phyloP scores from a whole-genome alignment of 2,888 invertebrate species.

The Sinopyrophorus schimmeli region DNA sequence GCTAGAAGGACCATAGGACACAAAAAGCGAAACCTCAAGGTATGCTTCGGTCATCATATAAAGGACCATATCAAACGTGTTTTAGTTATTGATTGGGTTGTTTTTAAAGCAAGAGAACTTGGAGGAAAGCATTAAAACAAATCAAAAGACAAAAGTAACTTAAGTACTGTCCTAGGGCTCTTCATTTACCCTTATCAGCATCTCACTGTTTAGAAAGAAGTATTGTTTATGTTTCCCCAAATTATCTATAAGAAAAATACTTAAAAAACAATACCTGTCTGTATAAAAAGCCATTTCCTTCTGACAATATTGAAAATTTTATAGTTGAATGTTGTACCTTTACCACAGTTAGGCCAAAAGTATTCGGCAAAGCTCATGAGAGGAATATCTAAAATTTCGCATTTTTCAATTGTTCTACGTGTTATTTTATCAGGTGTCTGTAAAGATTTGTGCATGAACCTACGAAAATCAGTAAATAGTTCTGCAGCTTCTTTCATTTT shows the following conservation, averaged over 20 bases:
- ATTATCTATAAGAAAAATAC: not conserved
- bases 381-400: conserved; percentile 59
- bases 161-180: no score
- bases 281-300: conserved; percentile 73
- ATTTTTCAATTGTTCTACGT: conserved; percentile 43
- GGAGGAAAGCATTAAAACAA: no score
- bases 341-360: conserved; percentile 44
- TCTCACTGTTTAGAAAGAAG: no score
- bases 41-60: no score
- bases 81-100: no score
- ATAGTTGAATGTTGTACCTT: conserved; percentile 38
- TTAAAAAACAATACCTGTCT: conserved; percentile 65
- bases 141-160: no score
- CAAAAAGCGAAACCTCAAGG: no score
- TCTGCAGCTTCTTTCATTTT: conserved; percentile 62
- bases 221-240: no score
- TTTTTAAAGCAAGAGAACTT: not conserved
- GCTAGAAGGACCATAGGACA: no score
- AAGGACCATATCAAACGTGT: no score
- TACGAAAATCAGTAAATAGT: conserved; percentile 73
- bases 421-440: conserved; percentile 44
- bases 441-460: conserved; percentile 64
- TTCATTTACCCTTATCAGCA: no score
- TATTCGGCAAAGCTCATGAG: conserved; percentile 53
- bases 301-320: conserved; percentile 67